Conservation (phyloP, 2,888 invertebrate genomes). For the Chymomyza procnemis region DNA sequence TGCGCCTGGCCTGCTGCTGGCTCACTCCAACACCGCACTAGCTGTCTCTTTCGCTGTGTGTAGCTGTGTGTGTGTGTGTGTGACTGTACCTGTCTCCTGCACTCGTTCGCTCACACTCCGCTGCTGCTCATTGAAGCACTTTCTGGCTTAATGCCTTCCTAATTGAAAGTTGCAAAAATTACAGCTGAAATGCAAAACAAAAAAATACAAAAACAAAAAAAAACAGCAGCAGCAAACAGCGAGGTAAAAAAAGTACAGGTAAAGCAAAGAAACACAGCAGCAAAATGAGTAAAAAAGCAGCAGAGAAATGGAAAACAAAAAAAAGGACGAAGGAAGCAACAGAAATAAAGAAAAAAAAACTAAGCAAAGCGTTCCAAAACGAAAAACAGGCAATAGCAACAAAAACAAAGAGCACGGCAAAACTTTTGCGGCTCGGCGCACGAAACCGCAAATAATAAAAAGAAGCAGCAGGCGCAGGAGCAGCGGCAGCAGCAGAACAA, state of each 20-base stretch:
- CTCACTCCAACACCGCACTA: conserved; percentile 2
- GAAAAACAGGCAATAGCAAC: not conserved
- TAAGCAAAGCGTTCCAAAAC: not conserved
- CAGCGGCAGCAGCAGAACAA: not conserved
- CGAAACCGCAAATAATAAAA: conserved; percentile 63
- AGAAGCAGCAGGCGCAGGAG: conserved; percentile 28
- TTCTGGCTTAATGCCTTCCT: conserved; percentile 72
- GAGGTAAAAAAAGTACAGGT: no score
- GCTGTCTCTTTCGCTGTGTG: not conserved
- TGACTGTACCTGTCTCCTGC: not conserved
- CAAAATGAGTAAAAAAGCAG: conserved; percentile 30
- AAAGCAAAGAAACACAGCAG: conserved; percentile 6
- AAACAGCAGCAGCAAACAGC: not conserved
- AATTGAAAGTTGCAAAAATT: conserved; percentile 67
- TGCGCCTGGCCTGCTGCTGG: not conserved
- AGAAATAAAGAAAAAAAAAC: conserved; percentile 10
- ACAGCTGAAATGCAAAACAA: conserved; percentile 30
- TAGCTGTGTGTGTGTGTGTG: no score
- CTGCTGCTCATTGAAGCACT: conserved; percentile 48
- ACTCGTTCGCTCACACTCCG: not conserved
- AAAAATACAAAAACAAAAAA: conserved; percentile 37
- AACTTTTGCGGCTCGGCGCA: conserved; percentile 30
- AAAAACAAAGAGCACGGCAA: not conserved
- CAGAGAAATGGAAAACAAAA: conserved; percentile 11
- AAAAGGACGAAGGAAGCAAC: not conserved